Evolutionary conservation across 2,113 vertebrate species (phyloP).

Genomic region (Microcebus murinus): DNA sequence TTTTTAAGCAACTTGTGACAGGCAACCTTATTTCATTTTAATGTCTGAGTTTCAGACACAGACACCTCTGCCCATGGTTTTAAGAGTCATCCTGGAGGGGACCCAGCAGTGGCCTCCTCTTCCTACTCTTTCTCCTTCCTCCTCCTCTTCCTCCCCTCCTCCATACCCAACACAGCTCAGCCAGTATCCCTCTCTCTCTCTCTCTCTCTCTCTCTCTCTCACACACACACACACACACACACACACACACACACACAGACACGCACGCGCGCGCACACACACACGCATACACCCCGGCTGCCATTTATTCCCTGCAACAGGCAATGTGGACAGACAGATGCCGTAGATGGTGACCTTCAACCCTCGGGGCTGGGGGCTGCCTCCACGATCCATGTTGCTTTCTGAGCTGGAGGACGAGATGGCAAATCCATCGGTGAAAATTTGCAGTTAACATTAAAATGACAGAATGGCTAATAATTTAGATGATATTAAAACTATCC

Average conservation of each 20-base stretch:
- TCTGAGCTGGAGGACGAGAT: not conserved
- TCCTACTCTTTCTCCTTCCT: not conserved
- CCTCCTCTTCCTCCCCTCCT: not conserved
- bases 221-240: not conserved
- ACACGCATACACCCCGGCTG: accelerated
- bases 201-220: not conserved
- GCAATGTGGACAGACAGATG: not conserved
- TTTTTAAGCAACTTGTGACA: no score
- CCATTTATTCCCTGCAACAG: not conserved
- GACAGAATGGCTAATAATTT: constrained; percentile 47
- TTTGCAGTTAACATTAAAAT: constrained; percentile 40
- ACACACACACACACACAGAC: no score
- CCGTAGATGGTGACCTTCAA: not conserved
- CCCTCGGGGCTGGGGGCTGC: not conserved
- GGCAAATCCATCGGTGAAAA: not conserved
- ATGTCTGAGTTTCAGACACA: not conserved
- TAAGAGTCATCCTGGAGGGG: accelerated
- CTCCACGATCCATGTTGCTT: not conserved
- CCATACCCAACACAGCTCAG: no score
- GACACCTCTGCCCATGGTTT: not conserved
- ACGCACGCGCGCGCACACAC: not conserved
- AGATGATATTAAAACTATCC: constrained; percentile 47
- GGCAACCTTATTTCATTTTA: no score
- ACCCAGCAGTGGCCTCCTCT: not conserved
- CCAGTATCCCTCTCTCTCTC: not conserved